Percentiles rank a stretch among this genome's conserved stretches.
Conservation (phyloP, 2,888 invertebrate genomes). For the Dicyrtomina minuta region DNA sequence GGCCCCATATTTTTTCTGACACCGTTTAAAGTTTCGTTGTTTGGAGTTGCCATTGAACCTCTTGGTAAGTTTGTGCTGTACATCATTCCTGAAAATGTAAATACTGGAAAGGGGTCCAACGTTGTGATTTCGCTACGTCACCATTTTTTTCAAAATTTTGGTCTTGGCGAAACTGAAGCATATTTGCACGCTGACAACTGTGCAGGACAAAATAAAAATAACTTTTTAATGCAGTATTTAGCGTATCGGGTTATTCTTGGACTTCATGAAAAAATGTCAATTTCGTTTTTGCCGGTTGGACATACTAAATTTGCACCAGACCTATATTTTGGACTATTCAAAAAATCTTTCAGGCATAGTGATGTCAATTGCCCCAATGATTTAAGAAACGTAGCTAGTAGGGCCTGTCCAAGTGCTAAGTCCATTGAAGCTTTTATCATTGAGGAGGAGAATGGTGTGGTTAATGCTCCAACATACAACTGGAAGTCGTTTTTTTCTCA, state of each 20-base stretch:
- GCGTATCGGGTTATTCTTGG: slow-evolving; percentile 2
- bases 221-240: slow-evolving; percentile 9
- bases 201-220: slow-evolving; percentile 25
- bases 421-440: background rate
- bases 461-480: background rate
- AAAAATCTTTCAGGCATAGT: background rate
- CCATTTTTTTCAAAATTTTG: slow-evolving; percentile 21
- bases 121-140: slow-evolving; percentile 18
- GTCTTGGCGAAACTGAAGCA: background rate
- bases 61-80: slow-evolving; percentile 16
- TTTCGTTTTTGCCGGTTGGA: slow-evolving; percentile 12
- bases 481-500: background rate
- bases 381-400: background rate
- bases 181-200: slow-evolving; percentile 21
- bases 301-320: slow-evolving; percentile 29
- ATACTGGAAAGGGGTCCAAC: slow-evolving; percentile 16
- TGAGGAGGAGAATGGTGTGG: background rate
- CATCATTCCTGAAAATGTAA: slow-evolving; percentile 10
- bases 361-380: background rate
- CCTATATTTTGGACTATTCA: slow-evolving; percentile 13
- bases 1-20: slow-evolving; percentile 11
- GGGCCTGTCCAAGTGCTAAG: background rate
- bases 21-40: slow-evolving; percentile 2
- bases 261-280: background rate
- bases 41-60: slow-evolving; percentile 11